Percentiles rank a stretch among this genome's conserved stretches.
phyloP scores from a whole-genome alignment of 1,140 invertebrate species.

The Euschistus heros region DNA sequence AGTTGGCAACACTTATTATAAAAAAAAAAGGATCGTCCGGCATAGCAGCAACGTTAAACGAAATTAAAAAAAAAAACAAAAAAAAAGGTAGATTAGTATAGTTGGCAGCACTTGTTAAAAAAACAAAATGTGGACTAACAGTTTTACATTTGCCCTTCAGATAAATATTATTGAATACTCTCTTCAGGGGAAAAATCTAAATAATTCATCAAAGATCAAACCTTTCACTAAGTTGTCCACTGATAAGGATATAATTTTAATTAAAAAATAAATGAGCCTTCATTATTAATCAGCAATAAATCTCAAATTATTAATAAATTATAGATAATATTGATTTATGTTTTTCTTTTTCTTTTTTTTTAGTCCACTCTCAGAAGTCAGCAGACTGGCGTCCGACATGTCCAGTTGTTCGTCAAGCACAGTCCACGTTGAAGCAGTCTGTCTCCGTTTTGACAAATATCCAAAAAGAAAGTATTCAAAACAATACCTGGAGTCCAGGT shows the following conservation, averaged over 20 bases:
- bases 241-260: neutral
- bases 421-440: constrained; percentile 18
- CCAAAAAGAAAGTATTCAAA: neutral
- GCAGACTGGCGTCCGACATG: neutral
- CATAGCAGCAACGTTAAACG: too few relatives aligned
- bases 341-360: neutral
- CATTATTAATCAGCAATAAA: neutral
- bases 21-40: too few relatives aligned
- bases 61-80: too few relatives aligned
- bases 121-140: too few relatives aligned
- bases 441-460: neutral
- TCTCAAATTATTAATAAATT: neutral
- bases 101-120: too few relatives aligned
- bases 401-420: constrained; percentile 1
- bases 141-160: too few relatives aligned
- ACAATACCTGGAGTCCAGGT: constrained; percentile 17
- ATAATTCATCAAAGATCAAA: too few relatives aligned
- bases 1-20: too few relatives aligned
- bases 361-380: constrained; percentile 11
- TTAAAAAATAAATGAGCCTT: neutral
- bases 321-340: neutral
- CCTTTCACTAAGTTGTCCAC: too few relatives aligned
- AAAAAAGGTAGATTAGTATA: too few relatives aligned
- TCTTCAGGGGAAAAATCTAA: too few relatives aligned
- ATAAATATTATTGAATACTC: too few relatives aligned